Percentiles rank a stretch among this genome's conserved stretches.
Evolutionary conservation across 2,113 vertebrate genomes (phyloP).

Genomic region (Condylura cristata): DNA sequence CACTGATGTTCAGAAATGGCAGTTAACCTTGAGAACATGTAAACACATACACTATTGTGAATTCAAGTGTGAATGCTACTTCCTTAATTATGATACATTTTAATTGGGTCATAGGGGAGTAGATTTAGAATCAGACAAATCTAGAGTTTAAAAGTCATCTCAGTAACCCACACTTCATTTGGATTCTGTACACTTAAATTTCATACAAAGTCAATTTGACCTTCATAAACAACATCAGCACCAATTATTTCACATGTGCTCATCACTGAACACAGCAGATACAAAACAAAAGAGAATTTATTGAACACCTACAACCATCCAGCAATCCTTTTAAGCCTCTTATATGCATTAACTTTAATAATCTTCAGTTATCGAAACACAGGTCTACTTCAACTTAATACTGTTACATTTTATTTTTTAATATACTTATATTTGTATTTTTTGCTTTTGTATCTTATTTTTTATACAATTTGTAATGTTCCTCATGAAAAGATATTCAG

Average conservation of each 20-base stretch:
- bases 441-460: not conserved
- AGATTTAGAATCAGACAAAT: constrained; percentile 54
- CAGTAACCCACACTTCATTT: constrained; percentile 50
- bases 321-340: not conserved
- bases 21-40: constrained; percentile 52
- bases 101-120: constrained; percentile 47
- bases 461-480: constrained; percentile 10
- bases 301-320: not conserved
- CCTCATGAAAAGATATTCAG: not conserved
- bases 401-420: not conserved
- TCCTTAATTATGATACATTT: constrained; percentile 60
- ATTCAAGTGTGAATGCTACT: constrained; percentile 61
- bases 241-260: not conserved
- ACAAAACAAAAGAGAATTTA: not conserved
- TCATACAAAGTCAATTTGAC: constrained; percentile 39
- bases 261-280: not conserved
- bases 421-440: not conserved
- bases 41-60: constrained; percentile 54
- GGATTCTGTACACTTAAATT: constrained; percentile 58
- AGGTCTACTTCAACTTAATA: not conserved
- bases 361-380: not conserved
- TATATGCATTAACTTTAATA: not conserved
- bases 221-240: constrained; percentile 12
- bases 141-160: constrained; percentile 55
- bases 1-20: constrained; percentile 55